phyloP scores from a whole-genome alignment of 1,140 invertebrate genomes.

The Pantala flavescens region DNA sequence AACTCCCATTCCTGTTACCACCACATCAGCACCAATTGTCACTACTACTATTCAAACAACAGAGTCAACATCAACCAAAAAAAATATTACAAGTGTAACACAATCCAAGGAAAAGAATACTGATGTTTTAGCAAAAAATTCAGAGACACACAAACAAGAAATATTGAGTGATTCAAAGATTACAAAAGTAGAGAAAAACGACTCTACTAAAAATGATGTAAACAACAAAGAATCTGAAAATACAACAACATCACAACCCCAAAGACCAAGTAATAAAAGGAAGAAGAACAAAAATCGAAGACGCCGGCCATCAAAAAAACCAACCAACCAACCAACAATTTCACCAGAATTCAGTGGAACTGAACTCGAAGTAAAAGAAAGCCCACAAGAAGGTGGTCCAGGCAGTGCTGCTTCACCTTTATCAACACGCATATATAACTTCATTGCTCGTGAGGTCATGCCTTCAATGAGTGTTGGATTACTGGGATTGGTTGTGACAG shows the following conservation, averaged over 20 bases:
- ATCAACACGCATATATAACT: conserved; percentile 64
- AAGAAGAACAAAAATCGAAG: conserved; percentile 51
- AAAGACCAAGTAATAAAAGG: conserved; percentile 28
- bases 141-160: conserved; percentile 23
- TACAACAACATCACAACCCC: conserved; percentile 15
- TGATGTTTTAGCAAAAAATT: conserved; percentile 17
- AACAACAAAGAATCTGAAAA: conserved; percentile 17
- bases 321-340: conserved; percentile 16
- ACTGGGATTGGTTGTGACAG: conserved; percentile 55
- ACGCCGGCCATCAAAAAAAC: conserved; percentile 33
- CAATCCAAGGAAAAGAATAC: not conserved
- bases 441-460: conserved; percentile 65
- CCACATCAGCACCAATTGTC: conserved; percentile 19
- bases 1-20: conserved; percentile 19
- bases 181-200: conserved; percentile 39
- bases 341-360: not conserved
- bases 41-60: conserved; percentile 19
- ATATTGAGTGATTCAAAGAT: conserved; percentile 22
- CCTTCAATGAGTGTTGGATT: conserved; percentile 64
- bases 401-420: conserved; percentile 39
- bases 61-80: not conserved
- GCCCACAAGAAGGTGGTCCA: not conserved
- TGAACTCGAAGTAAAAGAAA: not conserved
- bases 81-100: not conserved
- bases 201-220: conserved; percentile 18